Evolutionary conservation across 2,113 vertebrate species (phyloP).

Genomic region (Callipepla californica): DNA sequence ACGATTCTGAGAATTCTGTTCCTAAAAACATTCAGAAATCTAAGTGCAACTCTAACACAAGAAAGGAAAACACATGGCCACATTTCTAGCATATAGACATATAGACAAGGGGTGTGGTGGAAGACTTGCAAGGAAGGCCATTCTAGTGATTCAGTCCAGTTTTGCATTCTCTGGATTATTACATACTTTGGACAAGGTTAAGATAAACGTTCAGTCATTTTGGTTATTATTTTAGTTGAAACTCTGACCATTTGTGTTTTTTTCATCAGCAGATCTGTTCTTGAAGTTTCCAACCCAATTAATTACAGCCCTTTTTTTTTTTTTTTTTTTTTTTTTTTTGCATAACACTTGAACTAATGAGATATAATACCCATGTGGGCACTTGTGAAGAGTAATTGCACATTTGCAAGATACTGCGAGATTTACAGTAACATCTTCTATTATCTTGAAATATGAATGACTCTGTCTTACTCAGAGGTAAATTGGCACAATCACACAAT

Average conservation of each 20-base stretch:
- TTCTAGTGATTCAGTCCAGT: background rate
- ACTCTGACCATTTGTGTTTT: background rate
- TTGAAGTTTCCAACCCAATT: conserved; percentile 45
- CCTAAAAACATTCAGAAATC: background rate
- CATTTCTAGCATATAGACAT: background rate
- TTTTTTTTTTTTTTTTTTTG: conserved; percentile 31
- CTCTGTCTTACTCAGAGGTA: background rate
- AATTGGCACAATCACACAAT: background rate
- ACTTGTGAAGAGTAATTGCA: conserved; percentile 59
- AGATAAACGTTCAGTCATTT: conserved; percentile 29
- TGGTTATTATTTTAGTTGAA: background rate
- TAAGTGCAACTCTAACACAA: conserved; percentile 20
- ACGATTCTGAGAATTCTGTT: background rate
- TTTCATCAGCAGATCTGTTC: conserved; percentile 55
- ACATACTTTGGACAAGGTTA: conserved; percentile 31
- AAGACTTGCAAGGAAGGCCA: background rate
- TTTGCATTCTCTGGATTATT: conserved; percentile 38
- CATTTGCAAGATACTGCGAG: conserved; percentile 45
- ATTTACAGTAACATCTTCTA: conserved; percentile 55
- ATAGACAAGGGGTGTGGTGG: background rate
- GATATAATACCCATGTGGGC: conserved; percentile 64
- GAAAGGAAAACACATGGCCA: background rate
- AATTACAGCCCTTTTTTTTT: conserved; percentile 38
- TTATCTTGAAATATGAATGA: background rate
- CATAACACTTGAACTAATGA: conserved; percentile 52